These are phyloP conservation scores for Bufotes viridis DNA, from an alignment of 2,797 vertebrate species.

Conservation along the genomic window DNA sequence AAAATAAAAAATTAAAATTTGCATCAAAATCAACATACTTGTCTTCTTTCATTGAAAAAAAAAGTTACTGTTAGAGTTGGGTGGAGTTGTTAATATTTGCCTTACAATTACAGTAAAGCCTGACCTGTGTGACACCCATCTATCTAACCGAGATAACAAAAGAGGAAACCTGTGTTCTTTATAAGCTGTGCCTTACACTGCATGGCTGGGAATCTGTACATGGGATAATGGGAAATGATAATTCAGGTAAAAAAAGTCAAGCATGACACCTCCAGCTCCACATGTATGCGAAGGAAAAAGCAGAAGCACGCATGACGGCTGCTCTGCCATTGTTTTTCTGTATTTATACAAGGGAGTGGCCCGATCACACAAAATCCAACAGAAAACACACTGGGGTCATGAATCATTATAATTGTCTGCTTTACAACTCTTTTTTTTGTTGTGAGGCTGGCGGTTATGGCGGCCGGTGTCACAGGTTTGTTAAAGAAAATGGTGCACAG, in stretches of 20 bases:
- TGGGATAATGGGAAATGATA: neutral
- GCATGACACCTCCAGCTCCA: neutral
- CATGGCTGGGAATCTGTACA: neutral
- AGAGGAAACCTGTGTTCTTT: neutral
- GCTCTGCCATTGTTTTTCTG: neutral
- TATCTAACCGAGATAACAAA: constrained; percentile 1
- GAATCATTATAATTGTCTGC: neutral
- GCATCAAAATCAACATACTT: neutral
- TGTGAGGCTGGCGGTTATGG: too few relatives aligned
- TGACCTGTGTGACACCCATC: neutral
- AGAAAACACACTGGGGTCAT: neutral
- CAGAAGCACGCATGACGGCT: neutral
- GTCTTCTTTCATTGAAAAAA: too few relatives aligned
- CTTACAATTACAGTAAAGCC: neutral
- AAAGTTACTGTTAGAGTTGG: neutral
- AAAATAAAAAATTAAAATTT: neutral
- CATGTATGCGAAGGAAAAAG: neutral
- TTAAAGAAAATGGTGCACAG: too few relatives aligned
- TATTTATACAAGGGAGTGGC: neutral
- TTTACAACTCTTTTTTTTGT: neutral
- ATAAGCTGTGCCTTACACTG: neutral
- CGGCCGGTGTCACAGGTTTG: too few relatives aligned
- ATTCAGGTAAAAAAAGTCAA: neutral
- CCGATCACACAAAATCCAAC: neutral
- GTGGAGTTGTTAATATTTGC: neutral